These are phyloP conservation scores for Dugesia japonica DNA, from an alignment of 2,888 invertebrate species.

Conservation along the genomic window DNA sequence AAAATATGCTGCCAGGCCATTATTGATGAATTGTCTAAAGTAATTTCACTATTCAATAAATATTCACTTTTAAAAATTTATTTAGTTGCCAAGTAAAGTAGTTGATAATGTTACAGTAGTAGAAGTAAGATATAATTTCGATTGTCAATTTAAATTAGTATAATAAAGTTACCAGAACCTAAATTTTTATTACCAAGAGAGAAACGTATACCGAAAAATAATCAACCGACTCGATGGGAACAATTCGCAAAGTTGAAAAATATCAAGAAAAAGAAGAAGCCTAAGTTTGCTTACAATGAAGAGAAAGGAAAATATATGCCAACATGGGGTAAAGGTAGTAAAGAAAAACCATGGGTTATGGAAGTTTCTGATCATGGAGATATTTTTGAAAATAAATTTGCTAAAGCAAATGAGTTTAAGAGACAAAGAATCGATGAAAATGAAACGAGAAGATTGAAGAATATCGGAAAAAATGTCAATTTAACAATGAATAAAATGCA, in stretches of 20 bases:
- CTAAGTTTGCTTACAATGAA: conserved; percentile 64
- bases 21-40: no score
- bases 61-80: no score
- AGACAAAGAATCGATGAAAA: neutral
- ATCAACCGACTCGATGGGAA: conserved; percentile 58
- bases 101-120: no score
- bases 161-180: conserved; percentile 29
- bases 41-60: no score
- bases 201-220: conserved; percentile 67
- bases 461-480: neutral
- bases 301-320: conserved; percentile 44
- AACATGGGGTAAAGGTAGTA: conserved; percentile 34
- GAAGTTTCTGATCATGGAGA: conserved; percentile 21
- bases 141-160: neutral
- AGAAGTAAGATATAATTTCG: no score
- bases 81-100: no score
- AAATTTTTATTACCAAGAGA: conserved; percentile 30
- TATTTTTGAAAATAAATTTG: neutral
- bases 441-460: neutral
- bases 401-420: neutral
- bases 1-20: no score
- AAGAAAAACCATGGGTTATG: conserved; percentile 46
- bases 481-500: neutral
- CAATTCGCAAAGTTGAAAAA: conserved; percentile 83
- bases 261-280: conserved; percentile 70